phyloP scores from a whole-genome alignment of 2,888 invertebrate genomes.

The Nephrotoma appendiculata region DNA sequence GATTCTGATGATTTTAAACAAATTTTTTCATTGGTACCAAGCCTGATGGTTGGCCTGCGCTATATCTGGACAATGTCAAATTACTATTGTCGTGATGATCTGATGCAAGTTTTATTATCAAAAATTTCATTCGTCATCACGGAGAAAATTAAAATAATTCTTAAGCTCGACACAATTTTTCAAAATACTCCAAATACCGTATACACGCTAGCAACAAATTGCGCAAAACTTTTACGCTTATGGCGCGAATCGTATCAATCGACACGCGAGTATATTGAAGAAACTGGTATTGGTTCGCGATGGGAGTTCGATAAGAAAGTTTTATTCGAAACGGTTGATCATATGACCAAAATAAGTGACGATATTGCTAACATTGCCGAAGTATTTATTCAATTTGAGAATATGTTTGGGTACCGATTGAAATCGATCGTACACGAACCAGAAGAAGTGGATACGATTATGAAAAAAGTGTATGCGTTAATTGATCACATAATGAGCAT shows the following conservation, averaged over 20 bases:
- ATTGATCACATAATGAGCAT: conserved; percentile 60
- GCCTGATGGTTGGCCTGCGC: conserved; percentile 68
- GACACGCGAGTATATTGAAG: conserved; percentile 70
- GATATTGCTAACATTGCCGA: conserved; percentile 67
- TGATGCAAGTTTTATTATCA: conserved; percentile 70
- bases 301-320: conserved; percentile 84
- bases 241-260: conserved; percentile 52
- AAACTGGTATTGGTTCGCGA: conserved; percentile 67
- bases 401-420: conserved; percentile 75
- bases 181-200: conserved; percentile 38
- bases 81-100: conserved; percentile 70
- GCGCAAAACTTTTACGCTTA: conserved; percentile 26
- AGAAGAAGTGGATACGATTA: conserved; percentile 69
- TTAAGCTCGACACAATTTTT: conserved; percentile 60
- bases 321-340: conserved; percentile 73
- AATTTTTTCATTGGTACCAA: conserved; percentile 58
- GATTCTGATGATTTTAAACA: conserved; percentile 53
- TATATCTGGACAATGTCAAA: conserved; percentile 86
- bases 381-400: conserved; percentile 74
- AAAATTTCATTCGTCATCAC: conserved; percentile 72
- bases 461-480: conserved; percentile 64
- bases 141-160: conserved; percentile 54
- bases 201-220: conserved; percentile 26
- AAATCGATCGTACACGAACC: conserved; percentile 80
- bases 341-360: conserved; percentile 63